phyloP scores from a whole-genome alignment of 2,888 invertebrate species.

The Drosophila nigricruria region DNA sequence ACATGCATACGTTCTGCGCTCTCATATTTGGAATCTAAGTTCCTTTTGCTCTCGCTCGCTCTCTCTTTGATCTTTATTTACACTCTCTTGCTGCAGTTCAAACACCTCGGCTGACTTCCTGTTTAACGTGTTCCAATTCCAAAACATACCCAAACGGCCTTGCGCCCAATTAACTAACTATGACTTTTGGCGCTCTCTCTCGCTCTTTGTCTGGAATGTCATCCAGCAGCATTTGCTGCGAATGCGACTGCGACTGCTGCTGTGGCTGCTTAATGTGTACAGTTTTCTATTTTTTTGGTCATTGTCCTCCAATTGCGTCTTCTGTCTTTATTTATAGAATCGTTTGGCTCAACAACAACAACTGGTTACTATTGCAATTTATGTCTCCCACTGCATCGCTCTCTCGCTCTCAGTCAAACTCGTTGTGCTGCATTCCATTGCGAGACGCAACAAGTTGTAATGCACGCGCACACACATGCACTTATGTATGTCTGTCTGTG shows the following conservation, averaged over 20 bases:
- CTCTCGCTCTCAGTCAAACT: slow-evolving; percentile 53
- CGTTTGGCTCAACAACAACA: slow-evolving; percentile 44
- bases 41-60: slow-evolving; percentile 19
- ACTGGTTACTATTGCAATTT: slow-evolving; percentile 65
- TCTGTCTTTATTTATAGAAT: slow-evolving; percentile 59
- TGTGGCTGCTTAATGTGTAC: slow-evolving; percentile 41
- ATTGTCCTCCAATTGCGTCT: slow-evolving; percentile 61
- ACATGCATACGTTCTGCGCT: neutral
- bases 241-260: slow-evolving; percentile 18
- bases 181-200: slow-evolving; percentile 32
- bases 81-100: slow-evolving; percentile 45
- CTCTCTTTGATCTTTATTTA: slow-evolving; percentile 12
- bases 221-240: slow-evolving; percentile 42
- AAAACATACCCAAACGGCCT: slow-evolving; percentile 68
- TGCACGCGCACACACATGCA: slow-evolving; percentile 22
- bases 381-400: slow-evolving; percentile 44
- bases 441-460: slow-evolving; percentile 55
- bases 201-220: slow-evolving; percentile 53
- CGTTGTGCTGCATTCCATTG: slow-evolving; percentile 71
- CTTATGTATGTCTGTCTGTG: too few species aligned
- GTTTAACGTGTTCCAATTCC: slow-evolving; percentile 65
- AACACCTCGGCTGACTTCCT: slow-evolving; percentile 60
- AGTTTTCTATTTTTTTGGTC: slow-evolving; percentile 61
- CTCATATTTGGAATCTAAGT: slow-evolving; percentile 8
- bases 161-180: slow-evolving; percentile 66